These are phyloP conservation scores for Drosophila colorata DNA, from an alignment of 2,888 invertebrate species.

Conservation along the genomic window DNA sequence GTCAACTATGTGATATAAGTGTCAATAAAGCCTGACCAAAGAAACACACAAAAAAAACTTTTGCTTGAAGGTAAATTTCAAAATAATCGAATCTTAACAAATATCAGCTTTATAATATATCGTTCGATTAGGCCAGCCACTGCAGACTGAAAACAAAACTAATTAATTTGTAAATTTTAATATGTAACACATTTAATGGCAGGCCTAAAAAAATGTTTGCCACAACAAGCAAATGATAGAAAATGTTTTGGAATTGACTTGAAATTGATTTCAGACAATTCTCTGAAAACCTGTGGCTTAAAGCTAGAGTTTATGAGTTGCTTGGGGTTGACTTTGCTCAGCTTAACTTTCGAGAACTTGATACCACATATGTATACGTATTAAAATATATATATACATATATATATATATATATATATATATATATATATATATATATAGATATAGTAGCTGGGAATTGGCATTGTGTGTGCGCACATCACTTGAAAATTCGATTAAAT, in stretches of 20 bases:
- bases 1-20: no score
- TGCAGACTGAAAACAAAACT: no score
- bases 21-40: no score
- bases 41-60: no score
- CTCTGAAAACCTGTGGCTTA: constrained; percentile 30
- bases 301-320: constrained; percentile 63
- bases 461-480: constrained; percentile 50
- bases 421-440: not conserved
- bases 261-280: constrained; percentile 24
- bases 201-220: not conserved
- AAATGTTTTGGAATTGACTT: not conserved
- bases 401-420: not conserved
- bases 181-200: no score
- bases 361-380: constrained; percentile 27
- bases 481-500: constrained; percentile 79
- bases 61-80: no score
- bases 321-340: constrained; percentile 44
- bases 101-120: no score
- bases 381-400: not conserved
- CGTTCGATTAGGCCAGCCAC: no score
- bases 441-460: constrained; percentile 2
- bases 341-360: constrained; percentile 46
- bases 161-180: no score
- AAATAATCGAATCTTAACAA: no score
- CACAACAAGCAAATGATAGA: not conserved